Evolutionary conservation across 2,113 vertebrate species (phyloP), one percentile per base, ranked within the genome.

Genomic region (Microcebus murinus): DNA sequence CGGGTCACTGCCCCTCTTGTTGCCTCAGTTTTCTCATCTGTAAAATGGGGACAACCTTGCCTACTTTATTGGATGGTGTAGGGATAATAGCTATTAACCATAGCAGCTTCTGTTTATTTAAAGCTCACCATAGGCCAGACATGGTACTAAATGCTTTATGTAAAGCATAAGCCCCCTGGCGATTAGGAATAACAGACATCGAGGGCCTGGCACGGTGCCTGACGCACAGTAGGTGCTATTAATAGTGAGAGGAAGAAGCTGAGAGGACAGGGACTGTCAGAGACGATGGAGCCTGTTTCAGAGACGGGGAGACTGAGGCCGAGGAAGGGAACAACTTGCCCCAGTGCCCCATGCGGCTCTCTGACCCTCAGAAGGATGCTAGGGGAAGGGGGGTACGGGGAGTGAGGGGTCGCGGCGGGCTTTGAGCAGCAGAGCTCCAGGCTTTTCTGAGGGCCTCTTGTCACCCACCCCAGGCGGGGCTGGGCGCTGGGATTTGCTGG

Each of bases 21-120:
- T 18, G 76, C 48, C 63, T 94, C 45, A 4, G 9, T 86, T 77
- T 95, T 34, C 85, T 90, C 61, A 57, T 86, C 92, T 87, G 1
- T 59, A n/a, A 73, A 76, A 39, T 59, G 67, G n/a, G 10, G 31
- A 9, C 57, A 12, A 8, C 15, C 1, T 31, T 4, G 31, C 74
- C 50, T 61, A 13, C 61, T 4, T 1, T 70, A 9, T 2, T 42
- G 29, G n/a, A 0, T 50, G 45, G 1, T n/a, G 14, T 10, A 17
- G 76, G 45, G 42, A 31, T 70, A 27, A 9, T 21, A 36, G 23
- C 34, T 61, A 5, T 15, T 18, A 52, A 31, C 18, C 50, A 48
- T 0, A 42, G 65, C 52, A 25, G 63, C 31, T 79, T 74, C 65
- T 79, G 0, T 80, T 73, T 80, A 87, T 84, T 17, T 84, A 83